Percentiles rank a stretch among this genome's conserved stretches.
Evolutionary conservation across 2,888 invertebrate genomes (phyloP).

Genomic region (Timema cristinae): DNA sequence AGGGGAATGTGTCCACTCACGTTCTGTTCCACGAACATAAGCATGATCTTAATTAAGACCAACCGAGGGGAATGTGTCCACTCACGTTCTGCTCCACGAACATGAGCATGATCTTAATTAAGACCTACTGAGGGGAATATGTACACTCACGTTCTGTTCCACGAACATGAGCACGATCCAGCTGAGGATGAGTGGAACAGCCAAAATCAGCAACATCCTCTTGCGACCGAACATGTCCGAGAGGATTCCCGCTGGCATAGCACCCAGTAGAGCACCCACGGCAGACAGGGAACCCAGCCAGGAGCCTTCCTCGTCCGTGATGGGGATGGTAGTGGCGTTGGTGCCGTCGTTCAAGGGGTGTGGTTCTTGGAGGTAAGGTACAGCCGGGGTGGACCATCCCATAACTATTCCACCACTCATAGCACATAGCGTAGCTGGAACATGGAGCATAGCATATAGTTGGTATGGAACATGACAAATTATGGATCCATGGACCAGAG

Average conservation of each 20-base stretch:
- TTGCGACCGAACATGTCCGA: conserved; percentile 35
- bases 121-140: too few species aligned
- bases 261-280: conserved; percentile 65
- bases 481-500: too few species aligned
- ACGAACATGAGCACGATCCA: conserved; percentile 62
- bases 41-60: conserved; percentile 48
- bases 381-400: conserved; percentile 35
- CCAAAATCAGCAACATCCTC: conserved; percentile 44
- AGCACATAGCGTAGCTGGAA: conserved; percentile 29
- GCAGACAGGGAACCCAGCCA: conserved; percentile 73
- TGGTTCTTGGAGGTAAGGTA: conserved; percentile 32
- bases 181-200: conserved; percentile 63
- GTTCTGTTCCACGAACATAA: conserved; percentile 48
- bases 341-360: not conserved
- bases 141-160: conserved; percentile 1
- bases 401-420: conserved; percentile 34
- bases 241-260: conserved; percentile 60
- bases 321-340: conserved; percentile 14
- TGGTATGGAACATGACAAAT: too few species aligned
- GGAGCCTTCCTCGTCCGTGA: conserved; percentile 57
- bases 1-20: not conserved
- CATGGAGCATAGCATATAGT: not conserved
- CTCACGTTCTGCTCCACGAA: conserved; percentile 39
- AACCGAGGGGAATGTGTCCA: not conserved
- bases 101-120: conserved; percentile 50